Percentiles rank a stretch among this genome's conserved stretches.
phyloP scores from a whole-genome alignment of 2,113 vertebrate species.

The Onychostoma macrolepis region DNA sequence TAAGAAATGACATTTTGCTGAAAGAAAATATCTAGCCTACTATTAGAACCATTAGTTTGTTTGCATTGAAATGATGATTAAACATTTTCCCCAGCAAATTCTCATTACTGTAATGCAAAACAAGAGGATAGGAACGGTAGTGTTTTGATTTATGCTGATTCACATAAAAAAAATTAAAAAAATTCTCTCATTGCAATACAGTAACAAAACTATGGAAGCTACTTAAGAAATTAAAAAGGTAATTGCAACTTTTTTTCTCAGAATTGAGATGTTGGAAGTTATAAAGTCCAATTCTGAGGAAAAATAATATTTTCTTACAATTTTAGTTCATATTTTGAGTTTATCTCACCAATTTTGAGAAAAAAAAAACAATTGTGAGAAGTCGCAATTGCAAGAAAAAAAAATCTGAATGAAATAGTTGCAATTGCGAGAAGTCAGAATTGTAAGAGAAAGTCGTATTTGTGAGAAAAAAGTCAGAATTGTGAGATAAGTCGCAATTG shows the following conservation, averaged over 20 bases:
- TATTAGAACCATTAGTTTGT: background rate
- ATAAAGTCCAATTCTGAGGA: too few species aligned
- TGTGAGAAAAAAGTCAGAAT: too few species aligned
- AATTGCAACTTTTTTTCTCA: too few species aligned
- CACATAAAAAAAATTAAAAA: background rate
- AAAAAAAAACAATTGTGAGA: too few species aligned
- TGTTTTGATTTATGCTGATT: background rate
- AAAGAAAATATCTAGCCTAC: background rate
- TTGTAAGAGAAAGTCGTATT: too few species aligned
- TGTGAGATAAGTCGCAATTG: too few species aligned
- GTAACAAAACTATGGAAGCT: background rate
- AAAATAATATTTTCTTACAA: background rate
- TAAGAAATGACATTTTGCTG: background rate
- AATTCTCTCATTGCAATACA: background rate
- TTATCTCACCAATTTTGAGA: too few species aligned
- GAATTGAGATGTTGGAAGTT: too few species aligned
- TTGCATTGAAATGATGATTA: background rate
- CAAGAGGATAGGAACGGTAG: background rate
- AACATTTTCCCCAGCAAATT: background rate
- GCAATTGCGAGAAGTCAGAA: too few species aligned
- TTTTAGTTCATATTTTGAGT: too few species aligned
- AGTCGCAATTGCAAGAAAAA: too few species aligned
- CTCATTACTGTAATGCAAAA: background rate
- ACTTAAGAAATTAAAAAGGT: background rate
- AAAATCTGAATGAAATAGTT: too few species aligned